Base-by-base conservation (phyloP, 2,888 invertebrate genomes). In the Euclidia mi region DNA sequence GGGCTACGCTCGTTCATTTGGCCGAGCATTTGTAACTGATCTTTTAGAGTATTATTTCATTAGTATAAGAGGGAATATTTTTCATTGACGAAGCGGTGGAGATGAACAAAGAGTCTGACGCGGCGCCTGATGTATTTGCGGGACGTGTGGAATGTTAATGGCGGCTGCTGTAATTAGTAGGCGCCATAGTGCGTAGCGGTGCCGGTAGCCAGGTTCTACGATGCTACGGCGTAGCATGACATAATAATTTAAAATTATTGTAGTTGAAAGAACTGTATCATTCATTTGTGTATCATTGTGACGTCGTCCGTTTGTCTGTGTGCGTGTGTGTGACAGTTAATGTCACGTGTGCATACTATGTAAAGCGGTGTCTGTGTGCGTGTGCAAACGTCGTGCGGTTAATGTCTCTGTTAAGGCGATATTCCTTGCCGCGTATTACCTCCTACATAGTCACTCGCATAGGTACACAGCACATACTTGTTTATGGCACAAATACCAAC, bases 41-140 rank as follows among this genome's bases (percentile, higher is more conserved):
- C 9, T 50, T 52, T 46, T 45, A 18, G 4, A 35, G 28, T 12
- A 25, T 31, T 58, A 43, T 51, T 50, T 65, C 53, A 58, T 64
- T 49, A 64, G 43, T 58, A 43, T 25, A 15, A 58, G 38, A 53
- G 46, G 38, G 14, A 49, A 52, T 45, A 49, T 46, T 46, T 52
- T 44, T 53, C 48, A 46, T 43, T 46, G 38, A 18, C 18, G 34
- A 11, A 37, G 15, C n/a, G 44, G 29, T 12, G 25, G 41, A 28
- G 6, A 11, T 29, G 12, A 15, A 60, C 42, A 60, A 59, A 60
- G 49, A 48, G 48, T 6, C 41, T 10, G 38, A 6, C 40, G 37
- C 31, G 3, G 42, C 25, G 18, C 28, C 3, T 34, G 48, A 51
- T 45, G 38, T 45, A 34, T 35, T 31, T 51, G 44, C 25, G 47